Evolutionary conservation across 2,113 vertebrate genomes (phyloP).

Genomic region (Eublepharis macularius): DNA sequence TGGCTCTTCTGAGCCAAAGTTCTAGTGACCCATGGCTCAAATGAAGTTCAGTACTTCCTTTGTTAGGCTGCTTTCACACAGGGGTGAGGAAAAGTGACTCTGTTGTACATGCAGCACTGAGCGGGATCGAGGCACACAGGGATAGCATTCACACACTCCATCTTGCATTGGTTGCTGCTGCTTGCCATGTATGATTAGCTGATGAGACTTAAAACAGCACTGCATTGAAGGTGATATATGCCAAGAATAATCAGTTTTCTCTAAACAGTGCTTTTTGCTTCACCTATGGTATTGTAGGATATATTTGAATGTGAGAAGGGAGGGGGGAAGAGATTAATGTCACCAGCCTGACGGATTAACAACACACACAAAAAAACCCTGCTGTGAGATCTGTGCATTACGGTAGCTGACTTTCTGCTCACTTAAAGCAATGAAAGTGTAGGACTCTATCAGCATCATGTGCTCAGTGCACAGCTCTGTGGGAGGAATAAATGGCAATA

Average conservation of each 20-base stretch:
- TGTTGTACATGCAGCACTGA: too few species aligned
- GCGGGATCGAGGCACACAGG: too few species aligned
- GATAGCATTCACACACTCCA: too few species aligned
- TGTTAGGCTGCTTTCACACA: too few species aligned
- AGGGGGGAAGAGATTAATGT: rapidly evolving
- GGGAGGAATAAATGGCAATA: conserved; percentile 20
- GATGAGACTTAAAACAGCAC: background rate
- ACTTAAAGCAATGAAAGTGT: background rate
- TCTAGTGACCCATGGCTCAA: background rate
- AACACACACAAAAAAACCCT: background rate
- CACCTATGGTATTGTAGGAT: background rate
- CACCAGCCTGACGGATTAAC: too few species aligned
- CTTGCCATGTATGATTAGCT: too few species aligned
- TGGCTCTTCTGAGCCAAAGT: background rate
- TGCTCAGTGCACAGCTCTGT: background rate
- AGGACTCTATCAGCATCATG: conserved; percentile 50
- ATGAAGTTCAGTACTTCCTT: background rate
- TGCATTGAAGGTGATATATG: background rate
- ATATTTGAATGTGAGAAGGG: background rate
- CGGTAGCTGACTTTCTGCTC: conserved; percentile 32
- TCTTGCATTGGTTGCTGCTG: too few species aligned
- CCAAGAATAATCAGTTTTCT: background rate
- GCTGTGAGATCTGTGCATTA: background rate
- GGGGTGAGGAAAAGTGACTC: too few species aligned
- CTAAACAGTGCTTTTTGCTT: background rate